Base-by-base conservation (phyloP, 2,797 vertebrate genomes). In the Falco columbarius region DNA sequence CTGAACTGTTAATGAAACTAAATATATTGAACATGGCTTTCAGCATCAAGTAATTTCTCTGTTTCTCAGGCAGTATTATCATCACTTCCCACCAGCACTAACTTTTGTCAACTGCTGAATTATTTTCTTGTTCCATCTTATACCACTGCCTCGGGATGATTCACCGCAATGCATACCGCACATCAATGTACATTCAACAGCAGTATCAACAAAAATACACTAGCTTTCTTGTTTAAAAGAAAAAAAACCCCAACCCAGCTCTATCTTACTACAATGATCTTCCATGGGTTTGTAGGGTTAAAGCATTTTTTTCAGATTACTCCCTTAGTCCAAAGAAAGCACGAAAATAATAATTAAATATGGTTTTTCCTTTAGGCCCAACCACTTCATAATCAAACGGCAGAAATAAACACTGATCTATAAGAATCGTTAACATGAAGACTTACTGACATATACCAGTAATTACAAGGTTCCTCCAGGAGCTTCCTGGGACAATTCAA, bases 1-100 rank as follows among this genome's bases (percentile, higher is more conserved):
- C 81, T 93, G 97, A 98, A 96, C 94, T 97, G 89, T 51, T 72
- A 97, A 97, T 93, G 96, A 54, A 89, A 93, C 66, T 54, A 87
- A 95, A 95, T 85, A 81, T 89, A 95, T 22, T 97, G 97, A 97
- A 92, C 85, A 75, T 83, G 90, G 77, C 61, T 62, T 92, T 84
- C 70, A 68, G 93, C 93, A 95, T 77, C 93, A 94, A 58, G 29
- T 62, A 73, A 73, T 93, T 90, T 81, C 73, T 68, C 93, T 89
- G 74, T 89, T 96, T 97, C 96, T 97, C 52, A 70, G 90, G 92
- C 82, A 61, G 52, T 70, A 85, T 95, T 96, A 92, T 93, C 96
- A 96, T 94, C 90, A 89, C 94, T 84, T 77, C 84, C 56, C 94
- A 96, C 89, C 62, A 92, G 27, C 77, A 93, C 52, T 84, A 81